Base-by-base conservation (phyloP, 1,140 invertebrate species). In the Saccostrea glomerata region DNA sequence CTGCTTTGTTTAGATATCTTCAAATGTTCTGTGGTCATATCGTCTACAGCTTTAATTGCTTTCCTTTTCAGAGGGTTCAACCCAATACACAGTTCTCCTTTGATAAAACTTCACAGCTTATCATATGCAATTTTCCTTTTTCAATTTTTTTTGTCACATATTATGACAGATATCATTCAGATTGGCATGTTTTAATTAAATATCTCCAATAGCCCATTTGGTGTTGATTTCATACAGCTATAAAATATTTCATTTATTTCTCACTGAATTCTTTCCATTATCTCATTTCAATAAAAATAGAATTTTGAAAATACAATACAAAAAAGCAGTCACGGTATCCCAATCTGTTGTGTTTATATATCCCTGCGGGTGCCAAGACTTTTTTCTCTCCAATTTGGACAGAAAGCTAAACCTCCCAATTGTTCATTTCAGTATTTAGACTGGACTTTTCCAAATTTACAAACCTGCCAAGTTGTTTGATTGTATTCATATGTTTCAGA, bases 391-490 rank as follows among this genome's bases (percentile, higher is more conserved):
- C 23, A 20, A 63, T 85, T 85, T 63, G 84, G 56, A 63, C 9
- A 85, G 84, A 63, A 63, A 85, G 20, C 36, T 30, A 9, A 84
- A 63, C 77, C 60, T 63, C 60, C 54, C 86, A n/a, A 87, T 25
- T 84, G 55, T 87, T 84, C 56, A 82, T 54, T 30, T 54, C 23
- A 25, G 55, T 84, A 84, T 84, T 87, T 87, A 87, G 84, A 87
- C 40, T 87, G 58, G 47, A 66, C 58, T 25, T 60, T 36, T 82
- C 82, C 82, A 84, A 60, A 87, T 84, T 84, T 87, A 87, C 86
- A 87, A 87, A 87, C 82, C 58, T 87, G 86, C 60, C 86, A 87
- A 66, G 83, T 63, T 84, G 86, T 87, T 87, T 87, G 86, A 87
- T 56, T 87, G 70, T 84, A 82, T 30, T 87, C 86, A 87, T 87